Base-by-base conservation (phyloP, 2,113 vertebrate genomes). In the Patagioenas fasciata region DNA sequence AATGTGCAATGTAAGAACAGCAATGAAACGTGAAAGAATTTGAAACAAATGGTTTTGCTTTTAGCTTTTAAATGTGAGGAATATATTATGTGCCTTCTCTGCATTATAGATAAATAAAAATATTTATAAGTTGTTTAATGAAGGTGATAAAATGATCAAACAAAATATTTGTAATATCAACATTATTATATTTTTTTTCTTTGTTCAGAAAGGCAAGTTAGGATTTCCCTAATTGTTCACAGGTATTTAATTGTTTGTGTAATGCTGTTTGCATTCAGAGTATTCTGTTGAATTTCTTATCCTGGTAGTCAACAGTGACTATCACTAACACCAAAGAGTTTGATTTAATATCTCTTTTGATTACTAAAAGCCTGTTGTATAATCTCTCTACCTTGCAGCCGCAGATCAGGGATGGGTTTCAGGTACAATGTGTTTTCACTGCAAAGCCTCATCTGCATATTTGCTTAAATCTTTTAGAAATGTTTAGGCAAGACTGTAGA, bases 11-110 rank as follows among this genome's bases (percentile, higher is more conserved):
- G 50, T 92, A 75, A 60, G 62, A 96, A 94, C 70, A 74, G 13
- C 54, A 86, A 11, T 74, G 91, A 96, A 95, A 94, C 85, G 64
- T 32, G 16, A 25, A 95, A 93, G 77, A 93, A 77, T 18, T 31
- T 58, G n/a, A 48, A 96, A 89, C 15, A 81, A 66, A 23, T 15
- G 38, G 2, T 42, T 81, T 93, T 42, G 47, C 24, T 95, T 70
- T 15, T 85, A 78, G 48, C 17, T 93, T 93, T 85, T 80, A 69
- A 80, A 32, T 48, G 6, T 69, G 28, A 89, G 74, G 85, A 89
- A 61, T 5, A 12, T 32, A 5, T 81, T 90, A 51, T 73, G 4
- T 80, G 15, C 5, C 11, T 56, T 38, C 15, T 73, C 1, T 60
- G 16, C 4, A 19, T 21, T 26, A 65, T 3, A 73, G 36, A 36